Conservation (phyloP, 2,888 invertebrate genomes). For the Hermaeophaga mercurialis region DNA sequence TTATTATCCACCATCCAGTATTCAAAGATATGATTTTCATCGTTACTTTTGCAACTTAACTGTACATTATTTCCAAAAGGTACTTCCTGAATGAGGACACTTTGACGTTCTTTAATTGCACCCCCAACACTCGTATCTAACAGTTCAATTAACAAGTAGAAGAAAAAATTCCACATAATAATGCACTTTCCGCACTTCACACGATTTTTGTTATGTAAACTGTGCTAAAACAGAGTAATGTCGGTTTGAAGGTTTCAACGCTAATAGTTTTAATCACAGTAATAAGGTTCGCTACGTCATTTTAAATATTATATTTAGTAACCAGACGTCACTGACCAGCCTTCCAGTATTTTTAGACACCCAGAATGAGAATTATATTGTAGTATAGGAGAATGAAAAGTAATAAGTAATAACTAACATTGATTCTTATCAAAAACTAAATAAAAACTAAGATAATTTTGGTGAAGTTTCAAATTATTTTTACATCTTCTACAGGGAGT, state of each 20-base stretch:
- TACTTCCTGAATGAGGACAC: conserved; percentile 61
- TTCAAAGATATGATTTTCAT: conserved; percentile 68
- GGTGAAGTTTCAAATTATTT: no score
- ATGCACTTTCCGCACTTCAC: not conserved
- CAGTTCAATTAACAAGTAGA: not conserved
- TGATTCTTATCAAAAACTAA: no score
- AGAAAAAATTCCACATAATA: not conserved
- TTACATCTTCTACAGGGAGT: no score
- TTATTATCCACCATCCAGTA: conserved; percentile 68
- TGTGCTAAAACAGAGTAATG: not conserved
- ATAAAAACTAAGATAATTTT: no score
- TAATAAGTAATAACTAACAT: no score
- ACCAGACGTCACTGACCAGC: conserved; percentile 21
- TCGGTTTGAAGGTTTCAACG: conserved; percentile 2
- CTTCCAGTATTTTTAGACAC: conserved; percentile 12
- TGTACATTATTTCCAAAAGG: conserved; percentile 65
- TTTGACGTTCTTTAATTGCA: no score
- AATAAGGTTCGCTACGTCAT: conserved; percentile 1
- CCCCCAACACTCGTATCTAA: no score
- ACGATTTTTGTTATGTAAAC: conserved; percentile 2
- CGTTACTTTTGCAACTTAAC: conserved; percentile 68
- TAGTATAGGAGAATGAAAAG: no score
- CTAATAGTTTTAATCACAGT: conserved; percentile 1
- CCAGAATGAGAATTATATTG: no score
- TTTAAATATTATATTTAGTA: conserved; percentile 26